Evolutionary conservation across 2,888 invertebrate species (phyloP).

Genomic region (Hipparchia semele): DNA sequence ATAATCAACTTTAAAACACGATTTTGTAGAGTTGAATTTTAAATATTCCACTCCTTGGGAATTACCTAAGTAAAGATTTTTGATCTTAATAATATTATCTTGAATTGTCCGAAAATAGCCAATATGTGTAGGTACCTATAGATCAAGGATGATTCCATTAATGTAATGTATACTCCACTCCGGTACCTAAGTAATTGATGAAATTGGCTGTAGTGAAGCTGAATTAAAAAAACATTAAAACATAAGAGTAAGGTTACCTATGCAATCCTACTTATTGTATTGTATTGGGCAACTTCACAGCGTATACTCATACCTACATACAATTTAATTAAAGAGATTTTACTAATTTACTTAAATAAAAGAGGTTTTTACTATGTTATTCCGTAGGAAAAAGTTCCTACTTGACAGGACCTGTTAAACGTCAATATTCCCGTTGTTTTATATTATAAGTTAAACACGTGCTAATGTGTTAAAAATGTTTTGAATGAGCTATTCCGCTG

Average conservation of each 20-base stretch:
- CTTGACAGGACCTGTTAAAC: too few relatives aligned
- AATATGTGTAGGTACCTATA: not conserved
- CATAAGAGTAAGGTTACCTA: too few relatives aligned
- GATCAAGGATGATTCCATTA: not conserved
- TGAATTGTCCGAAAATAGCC: not conserved
- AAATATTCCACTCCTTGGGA: not conserved
- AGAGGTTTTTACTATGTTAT: not conserved
- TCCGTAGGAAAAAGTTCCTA: too few relatives aligned
- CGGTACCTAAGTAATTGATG: not conserved
- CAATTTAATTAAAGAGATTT: not conserved
- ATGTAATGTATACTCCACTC: not conserved
- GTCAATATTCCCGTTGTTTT: too few relatives aligned
- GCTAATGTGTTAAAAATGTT: too few relatives aligned
- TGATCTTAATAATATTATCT: not conserved
- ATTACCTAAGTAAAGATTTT: not conserved
- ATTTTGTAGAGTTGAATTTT: conserved; percentile 6
- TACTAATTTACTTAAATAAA: not conserved
- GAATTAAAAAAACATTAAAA: too few relatives aligned
- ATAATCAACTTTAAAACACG: not conserved
- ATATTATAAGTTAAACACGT: too few relatives aligned
- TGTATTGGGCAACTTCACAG: too few relatives aligned
- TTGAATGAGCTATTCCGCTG: too few relatives aligned
- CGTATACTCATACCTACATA: too few relatives aligned
- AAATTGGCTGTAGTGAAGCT: not conserved
- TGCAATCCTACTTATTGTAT: too few relatives aligned